Percentiles rank a stretch among this genome's conserved stretches.
Conservation (phyloP, 2,797 vertebrate species). For the Bradypodion pumilum region DNA sequence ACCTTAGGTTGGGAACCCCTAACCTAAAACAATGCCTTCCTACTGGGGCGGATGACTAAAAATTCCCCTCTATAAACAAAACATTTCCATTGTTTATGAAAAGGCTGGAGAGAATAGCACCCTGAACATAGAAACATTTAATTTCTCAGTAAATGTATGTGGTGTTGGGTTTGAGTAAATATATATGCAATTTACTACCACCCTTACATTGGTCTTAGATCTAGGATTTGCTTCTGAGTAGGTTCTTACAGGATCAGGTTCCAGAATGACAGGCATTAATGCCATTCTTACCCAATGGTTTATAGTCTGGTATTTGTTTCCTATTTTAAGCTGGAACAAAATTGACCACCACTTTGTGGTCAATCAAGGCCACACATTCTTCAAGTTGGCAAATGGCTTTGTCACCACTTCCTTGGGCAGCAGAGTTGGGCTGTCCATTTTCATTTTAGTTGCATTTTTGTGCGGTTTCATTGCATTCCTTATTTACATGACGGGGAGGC, state of each 20-base stretch:
- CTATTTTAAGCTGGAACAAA: conserved; percentile 70
- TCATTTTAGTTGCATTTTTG: conserved; percentile 63
- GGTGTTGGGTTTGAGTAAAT: neutral
- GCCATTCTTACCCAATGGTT: conserved; percentile 33
- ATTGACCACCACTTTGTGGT: conserved; percentile 76
- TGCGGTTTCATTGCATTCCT: conserved; percentile 65
- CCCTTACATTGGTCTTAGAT: neutral
- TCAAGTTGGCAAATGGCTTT: conserved; percentile 61
- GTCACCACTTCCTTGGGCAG: conserved; percentile 74
- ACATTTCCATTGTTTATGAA: too few species aligned
- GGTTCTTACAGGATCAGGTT: neutral
- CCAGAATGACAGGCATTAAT: neutral
- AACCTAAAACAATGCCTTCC: too few species aligned
- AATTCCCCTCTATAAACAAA: too few species aligned
- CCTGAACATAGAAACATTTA: neutral
- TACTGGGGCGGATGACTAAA: too few species aligned
- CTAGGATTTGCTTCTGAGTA: neutral
- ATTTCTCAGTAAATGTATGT: neutral
- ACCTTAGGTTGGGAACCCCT: too few species aligned
- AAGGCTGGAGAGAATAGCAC: neutral
- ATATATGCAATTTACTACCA: too few species aligned
- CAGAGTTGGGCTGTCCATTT: conserved; percentile 49
- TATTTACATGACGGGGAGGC: conserved; percentile 54
- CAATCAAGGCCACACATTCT: conserved; percentile 69
- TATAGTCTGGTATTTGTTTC: conserved; percentile 61